phyloP scores from a whole-genome alignment of 2,113 vertebrate genomes.

The Pangasianodon gigas region DNA sequence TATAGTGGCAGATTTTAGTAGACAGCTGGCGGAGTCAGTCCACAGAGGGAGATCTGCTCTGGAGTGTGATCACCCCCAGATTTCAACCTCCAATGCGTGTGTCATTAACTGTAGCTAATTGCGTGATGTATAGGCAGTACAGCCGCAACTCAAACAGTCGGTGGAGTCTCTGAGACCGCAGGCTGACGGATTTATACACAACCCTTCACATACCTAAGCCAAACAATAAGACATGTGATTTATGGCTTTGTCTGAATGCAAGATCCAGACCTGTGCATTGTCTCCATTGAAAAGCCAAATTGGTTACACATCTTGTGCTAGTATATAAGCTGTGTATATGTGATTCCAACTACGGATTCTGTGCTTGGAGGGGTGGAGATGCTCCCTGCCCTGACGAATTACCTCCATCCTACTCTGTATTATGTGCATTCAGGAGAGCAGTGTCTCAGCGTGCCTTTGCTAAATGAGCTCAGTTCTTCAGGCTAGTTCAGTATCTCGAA shows the following conservation, averaged over 20 bases:
- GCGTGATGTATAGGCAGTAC: not conserved
- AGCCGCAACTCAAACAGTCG: not conserved
- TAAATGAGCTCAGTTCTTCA: not conserved
- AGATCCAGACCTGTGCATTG: not conserved
- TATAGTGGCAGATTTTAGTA: not conserved
- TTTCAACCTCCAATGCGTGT: not conserved
- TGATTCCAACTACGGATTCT: not conserved
- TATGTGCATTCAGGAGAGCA: slow-evolving; percentile 19
- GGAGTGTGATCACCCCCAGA: slow-evolving; percentile 50
- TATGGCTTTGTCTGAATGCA: not conserved
- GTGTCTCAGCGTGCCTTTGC: not conserved
- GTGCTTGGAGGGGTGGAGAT: not conserved
- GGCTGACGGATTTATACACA: not conserved
- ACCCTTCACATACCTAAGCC: not conserved
- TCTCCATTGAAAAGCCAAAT: not conserved
- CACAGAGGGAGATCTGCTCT: slow-evolving; percentile 12
- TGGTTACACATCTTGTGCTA: not conserved
- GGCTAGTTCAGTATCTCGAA: slow-evolving; percentile 10
- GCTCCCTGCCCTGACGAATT: slow-evolving; percentile 23
- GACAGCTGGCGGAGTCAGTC: slow-evolving; percentile 24
- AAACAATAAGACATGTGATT: slow-evolving; percentile 4
- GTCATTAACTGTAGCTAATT: slow-evolving; percentile 1
- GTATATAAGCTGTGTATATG: not conserved
- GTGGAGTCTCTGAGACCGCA: not conserved
- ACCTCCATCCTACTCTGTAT: slow-evolving; percentile 10